Evolutionary conservation across 2,797 vertebrate species (phyloP), one percentile per base, ranked within the genome.

Genomic region (Argyrosomus regius): DNA sequence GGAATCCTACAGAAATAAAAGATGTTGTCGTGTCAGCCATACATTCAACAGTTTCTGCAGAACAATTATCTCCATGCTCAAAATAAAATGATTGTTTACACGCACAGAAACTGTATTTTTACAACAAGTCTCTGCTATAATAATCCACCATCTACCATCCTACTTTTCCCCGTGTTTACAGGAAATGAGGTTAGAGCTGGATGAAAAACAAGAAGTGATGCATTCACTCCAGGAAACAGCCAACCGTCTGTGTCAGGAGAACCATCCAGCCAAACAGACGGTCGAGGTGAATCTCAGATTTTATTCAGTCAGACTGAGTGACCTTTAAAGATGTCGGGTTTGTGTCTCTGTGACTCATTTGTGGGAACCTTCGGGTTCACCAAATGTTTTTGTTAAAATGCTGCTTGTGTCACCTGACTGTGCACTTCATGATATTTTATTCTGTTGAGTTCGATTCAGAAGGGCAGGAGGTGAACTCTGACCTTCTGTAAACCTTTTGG

Each of bases 191-290:
- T 64, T 89, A 50, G 97, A 99, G 80, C 93, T 99, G 86, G 97
- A 98, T 8, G 96, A 98, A 80, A 99, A 99, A 81, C 97, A 96
- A 89, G 95, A 97, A n/a, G 92, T 97, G 78, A 97, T 99, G 95
- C 92, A 82, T 4, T 96, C 96, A 5, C 95, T 99, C 1, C 98
- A 99, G 78, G 98, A 99, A 87, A 98, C 96, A 0, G 97, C 97
- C 0, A 95, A 96, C 74, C 91, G 94, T 4, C 93, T 99, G 62
- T 97, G 97, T 75, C 93, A 95, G 90, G 97, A 99, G 84, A 99
- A 99, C 92, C 98, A 99, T 88, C 98, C 98, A 0, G 98, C 98
- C 91, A 99, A 98, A 78, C 98, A 98, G 90, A 99, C 97, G 0
- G 96, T 99, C 4, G 98, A 99, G 97, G 98, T 99, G 71, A 84